Evolutionary conservation across 2,888 invertebrate species (phyloP).

Genomic region (Andrena bicolor): DNA sequence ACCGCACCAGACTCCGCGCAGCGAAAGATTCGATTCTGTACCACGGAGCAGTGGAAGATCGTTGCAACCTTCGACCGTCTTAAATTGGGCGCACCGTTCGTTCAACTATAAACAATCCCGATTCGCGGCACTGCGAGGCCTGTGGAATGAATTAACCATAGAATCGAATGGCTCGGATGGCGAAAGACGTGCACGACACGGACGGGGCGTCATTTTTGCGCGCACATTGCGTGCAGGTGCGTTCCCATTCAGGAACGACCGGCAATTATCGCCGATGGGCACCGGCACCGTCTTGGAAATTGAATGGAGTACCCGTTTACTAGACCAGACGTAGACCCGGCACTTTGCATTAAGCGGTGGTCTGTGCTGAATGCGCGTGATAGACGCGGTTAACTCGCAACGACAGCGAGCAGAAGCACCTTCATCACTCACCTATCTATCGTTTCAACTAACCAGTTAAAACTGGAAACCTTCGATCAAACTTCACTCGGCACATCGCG

Average conservation of each 20-base stretch:
- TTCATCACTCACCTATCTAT: not conserved
- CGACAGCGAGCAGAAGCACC: not conserved
- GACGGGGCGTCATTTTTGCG: constrained; percentile 31
- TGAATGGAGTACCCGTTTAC: constrained; percentile 41
- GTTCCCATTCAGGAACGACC: constrained; percentile 37
- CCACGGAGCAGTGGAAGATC: too few species aligned
- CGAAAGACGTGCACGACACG: not conserved
- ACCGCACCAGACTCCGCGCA: not conserved
- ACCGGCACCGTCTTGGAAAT: constrained; percentile 52
- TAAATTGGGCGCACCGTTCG: too few species aligned
- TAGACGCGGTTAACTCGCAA: constrained; percentile 6
- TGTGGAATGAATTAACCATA: not conserved
- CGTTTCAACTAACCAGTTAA: not conserved
- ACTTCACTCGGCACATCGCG: too few species aligned
- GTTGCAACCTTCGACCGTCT: too few species aligned
- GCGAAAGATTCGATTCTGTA: not conserved
- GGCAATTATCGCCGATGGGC: constrained; percentile 45
- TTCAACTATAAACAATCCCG: too few species aligned
- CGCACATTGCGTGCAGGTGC: constrained; percentile 55
- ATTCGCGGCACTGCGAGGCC: too few species aligned
- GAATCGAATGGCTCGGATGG: not conserved
- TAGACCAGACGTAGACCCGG: constrained; percentile 41
- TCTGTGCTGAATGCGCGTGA: constrained; percentile 21
- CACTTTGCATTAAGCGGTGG: constrained; percentile 32
- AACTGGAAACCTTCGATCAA: not conserved